Evolutionary conservation across 2,797 vertebrate species (phyloP), one percentile per base, ranked within the genome.

Genomic region (Tiaroga cobitis): DNA sequence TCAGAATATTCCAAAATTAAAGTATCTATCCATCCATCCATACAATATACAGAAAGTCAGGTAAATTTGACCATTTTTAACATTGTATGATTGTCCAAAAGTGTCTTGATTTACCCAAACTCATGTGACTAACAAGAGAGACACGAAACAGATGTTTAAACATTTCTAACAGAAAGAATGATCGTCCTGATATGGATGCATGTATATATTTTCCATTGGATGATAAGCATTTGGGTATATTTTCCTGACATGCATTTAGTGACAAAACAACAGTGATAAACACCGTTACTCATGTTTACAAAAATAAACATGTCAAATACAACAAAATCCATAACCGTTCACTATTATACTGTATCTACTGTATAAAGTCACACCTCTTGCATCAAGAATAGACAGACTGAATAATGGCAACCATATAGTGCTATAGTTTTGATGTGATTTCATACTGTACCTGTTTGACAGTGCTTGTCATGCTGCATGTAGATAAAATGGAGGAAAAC

Each of bases 391-490:
- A 85, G 56, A 74, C 76, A 8, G 26, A 75, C 39, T 74, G 29
- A 59, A 8, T 37, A 61, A 78, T 34, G 70, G 11, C 13, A 78
- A 73, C 9, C 68, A 86, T 80, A 49, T 65, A 79, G 34, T 59
- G 56, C 11, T 18, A 51, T 26, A 39, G 54, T 56, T 39, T 65
- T 59, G 32, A 82, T 72, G 34, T 9, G 24, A 32, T 54, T 75
- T 54, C n/a, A 83, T 94, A 94, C 92, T 90, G 80, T 96, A 97
- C 96, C 96, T 97, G 93, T 86, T 88, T 72, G 91, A 87, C 90
- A 91, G 89, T 91, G 89, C 93, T 90, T 92, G 95, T 94, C 95
- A 87, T 70, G 96, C 95, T 95, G 96, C 96, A 92, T 96, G 96
- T 95, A 91, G 93, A 95, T 75, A 92, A 93, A 90, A 95, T 89